Evolutionary conservation across 2,113 vertebrate species (phyloP), one percentile per base, ranked within the genome.

Genomic region (Brienomyrus brachyistius): DNA sequence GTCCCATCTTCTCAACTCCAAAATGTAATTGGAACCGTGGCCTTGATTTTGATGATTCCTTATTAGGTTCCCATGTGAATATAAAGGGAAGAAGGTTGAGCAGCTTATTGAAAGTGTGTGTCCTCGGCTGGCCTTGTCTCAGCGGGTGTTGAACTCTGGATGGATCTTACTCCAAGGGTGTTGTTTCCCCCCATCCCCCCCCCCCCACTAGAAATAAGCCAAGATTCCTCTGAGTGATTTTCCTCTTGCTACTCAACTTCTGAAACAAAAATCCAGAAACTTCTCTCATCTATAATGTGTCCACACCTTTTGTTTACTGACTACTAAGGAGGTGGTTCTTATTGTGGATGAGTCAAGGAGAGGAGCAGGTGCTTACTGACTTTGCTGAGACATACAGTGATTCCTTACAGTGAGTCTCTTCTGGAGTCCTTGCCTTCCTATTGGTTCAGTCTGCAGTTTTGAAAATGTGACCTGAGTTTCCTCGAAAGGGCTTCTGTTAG

Each of bases 321-420:
- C 51, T 40, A 43, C 66, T 15, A 27, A 87, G 50, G 70, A 50
- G 48, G 48, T 51, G 27, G 27, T 87, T 89, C 91, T 93, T 92
- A 91, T 91, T 95, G 94, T 94, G 95, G 95, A 94, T 94, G 88
- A 91, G 90, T 90, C 91, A 66, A 90, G 48, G n/a, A 56, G 27
- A 48, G 50, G 83, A 51, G 51, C 40, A 80, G 31, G 17, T 43
- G 43, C 4, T 19, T 45, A 23, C 17, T 83, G 40, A 13, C 35
- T 23, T 83, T 35, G 35, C 74, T 19, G 19, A 83, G 80, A 23
- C n/a, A 10, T 43, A 17, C 21, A 11, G 17, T 83, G 35, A 83
- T 48, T 48, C 35, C 70, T 40, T 43, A 17, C 21, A 11, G 17
- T 83, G 35, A 83, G n/a, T 48, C 35, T 40, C 70, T 77, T 66